Percentiles rank a stretch among this genome's conserved stretches.
phyloP scores from a whole-genome alignment of 2,113 vertebrate genomes.

The Pelusios castaneus region DNA sequence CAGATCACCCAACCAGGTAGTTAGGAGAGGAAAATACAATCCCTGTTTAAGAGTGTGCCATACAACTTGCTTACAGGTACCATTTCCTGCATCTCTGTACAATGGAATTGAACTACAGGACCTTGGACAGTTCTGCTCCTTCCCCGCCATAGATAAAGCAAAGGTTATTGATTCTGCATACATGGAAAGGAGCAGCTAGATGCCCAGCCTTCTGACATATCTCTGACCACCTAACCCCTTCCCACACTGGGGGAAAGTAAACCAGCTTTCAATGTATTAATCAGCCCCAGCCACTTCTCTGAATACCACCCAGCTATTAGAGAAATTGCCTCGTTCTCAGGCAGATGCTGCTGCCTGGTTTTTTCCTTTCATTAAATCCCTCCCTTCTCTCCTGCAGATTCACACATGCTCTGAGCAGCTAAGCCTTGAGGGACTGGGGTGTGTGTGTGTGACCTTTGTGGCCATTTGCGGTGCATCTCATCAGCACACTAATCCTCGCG shows the following conservation, averaged over 20 bases:
- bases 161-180: constrained; percentile 2
- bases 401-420: background rate
- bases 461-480: background rate
- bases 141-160: background rate
- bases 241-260: background rate
- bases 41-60: background rate
- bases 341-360: background rate
- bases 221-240: background rate
- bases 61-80: background rate
- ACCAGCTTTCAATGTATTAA: background rate
- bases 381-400: background rate
- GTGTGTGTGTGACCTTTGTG: background rate
- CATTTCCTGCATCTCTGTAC: background rate
- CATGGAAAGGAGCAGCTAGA: background rate
- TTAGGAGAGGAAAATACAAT: background rate
- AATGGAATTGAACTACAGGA: background rate
- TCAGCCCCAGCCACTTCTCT: background rate
- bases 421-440: background rate
- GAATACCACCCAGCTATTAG: background rate
- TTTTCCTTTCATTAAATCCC: background rate
- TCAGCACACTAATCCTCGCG: background rate
- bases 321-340: background rate
- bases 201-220: background rate
- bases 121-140: background rate
- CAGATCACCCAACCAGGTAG: background rate